phyloP scores from a whole-genome alignment of 37 sponge, comb jelly and placozoan species.

The Eunapius fragilis region DNA sequence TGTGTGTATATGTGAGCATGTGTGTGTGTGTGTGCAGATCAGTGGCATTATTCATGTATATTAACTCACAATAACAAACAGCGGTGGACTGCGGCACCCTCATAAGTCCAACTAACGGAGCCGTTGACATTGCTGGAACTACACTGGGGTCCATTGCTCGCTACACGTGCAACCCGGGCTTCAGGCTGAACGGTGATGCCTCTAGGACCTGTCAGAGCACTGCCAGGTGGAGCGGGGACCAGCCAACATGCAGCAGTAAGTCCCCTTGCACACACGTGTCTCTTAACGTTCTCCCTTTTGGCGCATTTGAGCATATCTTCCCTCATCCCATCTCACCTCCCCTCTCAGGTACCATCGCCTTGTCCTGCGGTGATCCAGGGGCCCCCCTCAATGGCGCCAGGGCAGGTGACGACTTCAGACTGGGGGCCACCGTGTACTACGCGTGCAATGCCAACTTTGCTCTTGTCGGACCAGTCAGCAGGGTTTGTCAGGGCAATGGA shows the following conservation, averaged over 20 bases:
- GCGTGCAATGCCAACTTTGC: constrained; percentile 49
- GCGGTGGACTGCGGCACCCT: constrained; percentile 58
- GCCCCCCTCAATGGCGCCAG: constrained; percentile 51
- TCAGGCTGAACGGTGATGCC: constrained; percentile 14
- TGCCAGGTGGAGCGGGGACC: constrained; percentile 45
- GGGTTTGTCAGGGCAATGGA: constrained; percentile 51
- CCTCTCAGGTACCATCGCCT: not conserved
- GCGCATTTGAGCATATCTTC: not conserved
- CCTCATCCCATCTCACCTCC: not conserved
- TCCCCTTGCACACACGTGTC: not conserved
- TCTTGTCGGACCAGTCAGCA: constrained; percentile 20
- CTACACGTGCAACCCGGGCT: constrained; percentile 51
- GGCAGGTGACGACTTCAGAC: constrained; percentile 15
- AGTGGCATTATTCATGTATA: not conserved
- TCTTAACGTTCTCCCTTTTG: not conserved
- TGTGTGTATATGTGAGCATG: too few relatives aligned
- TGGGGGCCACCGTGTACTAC: constrained; percentile 49
- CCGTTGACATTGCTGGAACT: constrained; percentile 7
- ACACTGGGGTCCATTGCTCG: constrained; percentile 31
- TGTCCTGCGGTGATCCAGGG: constrained; percentile 58
- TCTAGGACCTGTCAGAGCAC: constrained; percentile 39
- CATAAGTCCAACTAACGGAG: constrained; percentile 44
- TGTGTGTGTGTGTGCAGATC: too few relatives aligned
- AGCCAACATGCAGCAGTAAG: constrained; percentile 40
- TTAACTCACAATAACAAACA: not conserved